A percentile compares a stretch with the other conserved stretches of the same genome.
Conservation (phyloP, 2,888 invertebrate genomes). For the Tetranychus truncatus region DNA sequence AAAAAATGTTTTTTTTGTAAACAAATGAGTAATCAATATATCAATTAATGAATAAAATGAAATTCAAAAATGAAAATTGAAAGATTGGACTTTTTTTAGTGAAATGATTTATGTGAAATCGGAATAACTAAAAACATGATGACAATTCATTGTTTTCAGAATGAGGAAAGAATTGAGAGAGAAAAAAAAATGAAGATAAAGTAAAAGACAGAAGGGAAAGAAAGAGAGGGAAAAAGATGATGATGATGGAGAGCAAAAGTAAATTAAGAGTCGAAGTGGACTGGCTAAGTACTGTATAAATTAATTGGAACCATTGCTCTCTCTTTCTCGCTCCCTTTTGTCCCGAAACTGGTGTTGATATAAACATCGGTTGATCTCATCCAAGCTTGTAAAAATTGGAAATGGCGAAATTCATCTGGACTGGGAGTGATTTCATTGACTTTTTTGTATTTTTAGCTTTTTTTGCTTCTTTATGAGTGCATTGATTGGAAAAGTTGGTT, state of each 20-base stretch:
- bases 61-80: not conserved
- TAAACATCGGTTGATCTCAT: not conserved
- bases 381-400: not conserved
- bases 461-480: not conserved
- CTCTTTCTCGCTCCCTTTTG: not conserved
- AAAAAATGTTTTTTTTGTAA: too few species aligned
- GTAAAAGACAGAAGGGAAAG: not conserved
- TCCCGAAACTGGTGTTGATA: not conserved
- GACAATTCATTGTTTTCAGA: slow-evolving; percentile 1
- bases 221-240: not conserved
- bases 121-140: slow-evolving; percentile 9
- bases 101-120: not conserved
- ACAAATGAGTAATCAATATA: too few species aligned
- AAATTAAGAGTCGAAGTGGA: not conserved
- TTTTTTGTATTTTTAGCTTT: not conserved
- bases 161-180: not conserved
- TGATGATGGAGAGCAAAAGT: slow-evolving; percentile 2
- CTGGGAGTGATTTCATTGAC: not conserved
- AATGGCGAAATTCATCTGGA: not conserved
- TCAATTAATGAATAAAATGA: not conserved
- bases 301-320: not conserved
- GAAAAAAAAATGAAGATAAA: not conserved
- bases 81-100: not conserved
- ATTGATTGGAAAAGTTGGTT: not conserved
- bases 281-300: not conserved